phyloP scores from a whole-genome alignment of 2,113 vertebrate genomes.

The Brevimyrus niger region DNA sequence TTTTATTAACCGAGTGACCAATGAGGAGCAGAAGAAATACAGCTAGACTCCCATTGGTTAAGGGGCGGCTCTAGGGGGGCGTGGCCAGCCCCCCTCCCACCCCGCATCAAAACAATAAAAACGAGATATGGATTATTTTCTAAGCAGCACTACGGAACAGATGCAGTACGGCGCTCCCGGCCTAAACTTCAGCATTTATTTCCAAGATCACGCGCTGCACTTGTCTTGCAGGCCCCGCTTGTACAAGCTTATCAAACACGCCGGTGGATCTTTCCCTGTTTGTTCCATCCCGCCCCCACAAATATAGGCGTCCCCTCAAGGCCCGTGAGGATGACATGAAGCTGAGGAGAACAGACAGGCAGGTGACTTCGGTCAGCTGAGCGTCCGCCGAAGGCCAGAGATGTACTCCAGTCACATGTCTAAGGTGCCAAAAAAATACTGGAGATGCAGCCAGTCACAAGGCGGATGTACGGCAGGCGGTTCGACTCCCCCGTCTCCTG shows the following conservation, averaged over 20 bases:
- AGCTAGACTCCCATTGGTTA: not conserved
- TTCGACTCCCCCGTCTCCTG: not conserved
- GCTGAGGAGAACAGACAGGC: not conserved
- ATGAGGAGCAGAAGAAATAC: not conserved
- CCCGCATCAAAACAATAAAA: not conserved
- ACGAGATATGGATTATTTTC: not conserved
- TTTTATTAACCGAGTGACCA: not conserved
- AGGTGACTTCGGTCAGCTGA: not conserved
- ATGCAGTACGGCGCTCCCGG: not conserved
- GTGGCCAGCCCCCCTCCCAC: not conserved
- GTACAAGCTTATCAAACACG: not conserved
- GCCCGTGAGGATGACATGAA: not conserved
- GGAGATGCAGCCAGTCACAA: not conserved
- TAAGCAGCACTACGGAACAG: not conserved
- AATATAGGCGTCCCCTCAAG: not conserved
- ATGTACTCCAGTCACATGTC: not conserved
- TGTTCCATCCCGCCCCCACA: not conserved
- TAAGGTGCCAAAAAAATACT: not conserved
- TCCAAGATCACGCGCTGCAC: not conserved
- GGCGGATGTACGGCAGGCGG: not conserved
- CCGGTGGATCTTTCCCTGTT: not conserved
- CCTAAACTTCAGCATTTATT: not conserved
- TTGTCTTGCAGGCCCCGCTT: not conserved
- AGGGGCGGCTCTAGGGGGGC: not conserved
- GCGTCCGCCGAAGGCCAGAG: not conserved